phyloP scores from a whole-genome alignment of 2,888 invertebrate genomes.

The Gryllus longicercus region DNA sequence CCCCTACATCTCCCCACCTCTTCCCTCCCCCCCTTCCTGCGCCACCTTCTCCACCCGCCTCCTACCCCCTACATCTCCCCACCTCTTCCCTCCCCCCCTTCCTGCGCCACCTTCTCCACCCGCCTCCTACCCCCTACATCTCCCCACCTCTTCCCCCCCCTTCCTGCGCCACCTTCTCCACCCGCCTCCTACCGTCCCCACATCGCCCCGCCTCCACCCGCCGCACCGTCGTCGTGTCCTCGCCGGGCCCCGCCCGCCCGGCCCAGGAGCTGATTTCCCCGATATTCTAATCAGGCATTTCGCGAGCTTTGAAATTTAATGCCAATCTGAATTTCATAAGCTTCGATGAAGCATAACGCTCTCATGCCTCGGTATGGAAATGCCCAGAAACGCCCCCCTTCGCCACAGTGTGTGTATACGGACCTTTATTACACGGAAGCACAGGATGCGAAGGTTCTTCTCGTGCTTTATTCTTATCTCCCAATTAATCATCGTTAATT shows the following conservation, averaged over 20 bases:
- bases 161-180: too few species aligned
- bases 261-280: background rate
- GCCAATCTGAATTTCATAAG: constrained; percentile 17
- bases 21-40: too few species aligned
- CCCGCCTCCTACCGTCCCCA: too few species aligned
- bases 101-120: too few species aligned
- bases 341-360: background rate
- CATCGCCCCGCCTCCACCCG: too few species aligned
- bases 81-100: too few species aligned
- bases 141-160: too few species aligned
- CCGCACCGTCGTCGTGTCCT: too few species aligned
- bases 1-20: too few species aligned
- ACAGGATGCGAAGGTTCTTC: background rate
- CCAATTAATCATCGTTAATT: background rate
- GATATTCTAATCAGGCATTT: constrained; percentile 2
- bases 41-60: too few species aligned
- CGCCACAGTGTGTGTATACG: background rate
- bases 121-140: too few species aligned
- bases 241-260: background rate
- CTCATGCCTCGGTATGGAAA: constrained; percentile 17
- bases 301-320: background rate
- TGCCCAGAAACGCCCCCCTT: background rate
- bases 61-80: too few species aligned
- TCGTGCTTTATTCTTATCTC: background rate
- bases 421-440: background rate